Evolutionary conservation across 2,113 vertebrate genomes (phyloP), one percentile per base, ranked within the genome.

Genomic region (Macrotus californicus): DNA sequence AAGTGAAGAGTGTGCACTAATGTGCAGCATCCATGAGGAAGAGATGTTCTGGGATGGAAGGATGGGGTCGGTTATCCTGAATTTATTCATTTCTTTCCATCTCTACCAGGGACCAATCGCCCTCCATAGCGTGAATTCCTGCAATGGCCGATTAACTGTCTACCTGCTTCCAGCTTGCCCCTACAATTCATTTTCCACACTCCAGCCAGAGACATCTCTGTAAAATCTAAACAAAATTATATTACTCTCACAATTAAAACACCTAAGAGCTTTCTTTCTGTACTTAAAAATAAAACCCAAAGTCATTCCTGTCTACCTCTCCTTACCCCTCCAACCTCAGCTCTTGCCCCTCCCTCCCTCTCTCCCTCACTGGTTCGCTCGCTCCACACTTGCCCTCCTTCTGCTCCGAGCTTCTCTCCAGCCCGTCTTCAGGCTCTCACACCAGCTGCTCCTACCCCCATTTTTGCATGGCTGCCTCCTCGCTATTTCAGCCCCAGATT

Each of bases 161-260:
- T 48, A n/a, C n/a, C 43, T 64, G 59, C 39, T 87, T 83, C 48
- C n/a, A 82, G 36, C 21, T 29, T 50, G 29, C 34, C 59, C 34
- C 4, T 90, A 48, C 69, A 64, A 56, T 67, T 29, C 10, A 81
- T 56, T 82, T 50, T 92, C 54, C 52, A 89, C 3, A 64, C 22
- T 39, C 70, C 1, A 36, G 24, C 36, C 59, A 2, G 43, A 72
- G 72, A 72, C 2, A 66, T 18, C 12, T 36, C 34, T 56, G 8
- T 31, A 87, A 93, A 95, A 86, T 59, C n/a, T 59, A 80, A 67
- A 75, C 61, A 18, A 64, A 80, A 64, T 39, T 46, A 77, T 76
- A 91, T 87, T 22, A 66, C 10, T 41, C 22, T 82, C 41, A 43
- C 0, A 4, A 6, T 70, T 75, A 91, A 70, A 31, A 56, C 29